phyloP scores from a whole-genome alignment of 2,888 invertebrate genomes.

The Polyommatus iphigenia region DNA sequence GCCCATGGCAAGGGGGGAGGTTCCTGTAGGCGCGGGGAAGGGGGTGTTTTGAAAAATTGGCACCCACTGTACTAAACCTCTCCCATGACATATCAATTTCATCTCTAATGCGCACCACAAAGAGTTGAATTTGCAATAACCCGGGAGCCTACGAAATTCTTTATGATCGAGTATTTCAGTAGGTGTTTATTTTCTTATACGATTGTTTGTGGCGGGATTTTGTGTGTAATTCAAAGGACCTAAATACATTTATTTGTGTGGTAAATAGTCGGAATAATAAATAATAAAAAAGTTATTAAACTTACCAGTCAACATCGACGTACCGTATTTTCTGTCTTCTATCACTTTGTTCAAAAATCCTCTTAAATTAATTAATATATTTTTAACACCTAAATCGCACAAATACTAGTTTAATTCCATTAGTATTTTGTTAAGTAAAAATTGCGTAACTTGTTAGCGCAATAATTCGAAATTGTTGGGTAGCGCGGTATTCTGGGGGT shows the following conservation, averaged over 20 bases:
- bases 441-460: constrained; percentile 56
- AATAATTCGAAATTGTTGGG: constrained; percentile 54
- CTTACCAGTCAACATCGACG: no score
- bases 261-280: neutral
- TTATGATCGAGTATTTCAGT: constrained; percentile 18
- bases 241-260: neutral
- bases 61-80: constrained; percentile 62
- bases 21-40: constrained; percentile 58
- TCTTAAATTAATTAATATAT: neutral
- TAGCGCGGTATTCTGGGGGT: constrained; percentile 53
- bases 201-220: neutral
- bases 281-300: neutral
- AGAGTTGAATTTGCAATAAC: constrained; percentile 41
- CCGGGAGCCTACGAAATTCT: neutral
- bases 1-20: constrained; percentile 71
- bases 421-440: neutral
- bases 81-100: constrained; percentile 42
- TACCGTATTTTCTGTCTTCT: no score
- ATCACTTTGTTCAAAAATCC: neutral
- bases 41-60: constrained; percentile 79
- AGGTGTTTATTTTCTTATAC: neutral
- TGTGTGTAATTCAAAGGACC: neutral
- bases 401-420: neutral
- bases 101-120: constrained; percentile 37
- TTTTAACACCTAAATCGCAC: neutral